Evolutionary conservation across 2,113 vertebrate genomes (phyloP).

Genomic region (Fulica atra): DNA sequence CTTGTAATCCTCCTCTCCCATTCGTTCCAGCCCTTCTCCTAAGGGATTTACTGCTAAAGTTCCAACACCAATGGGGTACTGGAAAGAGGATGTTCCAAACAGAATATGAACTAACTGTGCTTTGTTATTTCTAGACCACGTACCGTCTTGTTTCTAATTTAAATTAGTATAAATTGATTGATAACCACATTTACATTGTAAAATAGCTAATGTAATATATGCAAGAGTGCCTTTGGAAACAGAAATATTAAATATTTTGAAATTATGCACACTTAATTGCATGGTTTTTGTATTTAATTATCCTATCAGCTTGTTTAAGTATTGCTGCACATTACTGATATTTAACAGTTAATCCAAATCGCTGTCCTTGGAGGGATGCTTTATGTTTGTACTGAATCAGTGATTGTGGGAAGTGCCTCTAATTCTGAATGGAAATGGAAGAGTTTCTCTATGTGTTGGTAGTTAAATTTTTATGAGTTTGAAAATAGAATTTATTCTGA

Average conservation of each 20-base stretch:
- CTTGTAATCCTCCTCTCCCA: neutral
- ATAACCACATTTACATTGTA: neutral
- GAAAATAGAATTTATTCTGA: neutral
- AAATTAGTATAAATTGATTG: neutral
- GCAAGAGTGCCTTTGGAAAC: neutral
- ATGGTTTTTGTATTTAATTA: conserved; percentile 30
- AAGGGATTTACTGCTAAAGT: neutral
- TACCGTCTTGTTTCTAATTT: neutral
- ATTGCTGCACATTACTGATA: neutral
- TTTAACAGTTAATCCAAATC: neutral
- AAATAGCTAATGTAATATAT: neutral
- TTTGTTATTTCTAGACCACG: neutral
- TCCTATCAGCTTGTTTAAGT: neutral
- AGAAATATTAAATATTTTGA: neutral
- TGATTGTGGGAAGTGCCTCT: neutral
- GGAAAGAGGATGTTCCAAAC: neutral
- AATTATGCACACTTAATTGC: conserved; percentile 22
- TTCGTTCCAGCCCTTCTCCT: neutral
- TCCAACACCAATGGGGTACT: neutral
- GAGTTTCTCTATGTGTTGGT: neutral
- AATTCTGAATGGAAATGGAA: neutral
- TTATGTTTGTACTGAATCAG: neutral
- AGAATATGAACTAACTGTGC: neutral
- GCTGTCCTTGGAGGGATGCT: neutral
- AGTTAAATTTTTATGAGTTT: neutral